Conservation (phyloP, 2,113 vertebrate genomes). For the Melanocharis versteri region DNA sequence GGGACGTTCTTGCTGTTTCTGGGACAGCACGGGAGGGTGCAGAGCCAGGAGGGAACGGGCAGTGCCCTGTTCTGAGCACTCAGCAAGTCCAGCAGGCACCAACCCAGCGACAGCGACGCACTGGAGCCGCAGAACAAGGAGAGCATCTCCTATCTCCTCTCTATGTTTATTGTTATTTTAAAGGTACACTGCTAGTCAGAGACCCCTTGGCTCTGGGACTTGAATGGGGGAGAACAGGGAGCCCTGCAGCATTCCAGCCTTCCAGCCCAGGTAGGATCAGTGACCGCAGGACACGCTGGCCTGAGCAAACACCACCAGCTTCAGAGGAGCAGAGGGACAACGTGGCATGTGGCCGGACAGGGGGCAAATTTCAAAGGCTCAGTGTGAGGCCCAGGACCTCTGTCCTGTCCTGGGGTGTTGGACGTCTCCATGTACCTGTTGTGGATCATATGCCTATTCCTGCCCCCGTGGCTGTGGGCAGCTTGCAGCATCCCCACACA, state of each 20-base stretch:
- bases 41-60: not conserved
- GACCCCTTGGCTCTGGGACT: not conserved
- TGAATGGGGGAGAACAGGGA: not conserved
- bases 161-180: slow-evolving; percentile 7
- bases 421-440: not conserved
- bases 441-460: not conserved
- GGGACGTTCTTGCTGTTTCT: not conserved
- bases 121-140: not conserved
- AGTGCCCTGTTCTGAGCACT: not conserved
- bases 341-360: not conserved
- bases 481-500: not conserved
- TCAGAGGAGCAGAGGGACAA: not conserved
- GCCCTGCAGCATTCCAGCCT: not conserved
- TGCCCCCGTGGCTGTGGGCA: not conserved
- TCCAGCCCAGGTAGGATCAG: not conserved
- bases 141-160: not conserved
- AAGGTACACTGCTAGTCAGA: not conserved
- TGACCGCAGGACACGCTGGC: not conserved
- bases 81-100: not conserved
- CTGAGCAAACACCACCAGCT: not conserved
- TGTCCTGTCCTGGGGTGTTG: not conserved
- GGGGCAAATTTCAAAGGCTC: not conserved
- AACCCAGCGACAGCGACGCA: not conserved
- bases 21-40: not conserved
- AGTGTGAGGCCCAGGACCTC: not conserved